A percentile compares a stretch with the other conserved stretches of the same genome.
phyloP scores from a whole-genome alignment of 2,888 invertebrate species.

The Dryobota labecula region DNA sequence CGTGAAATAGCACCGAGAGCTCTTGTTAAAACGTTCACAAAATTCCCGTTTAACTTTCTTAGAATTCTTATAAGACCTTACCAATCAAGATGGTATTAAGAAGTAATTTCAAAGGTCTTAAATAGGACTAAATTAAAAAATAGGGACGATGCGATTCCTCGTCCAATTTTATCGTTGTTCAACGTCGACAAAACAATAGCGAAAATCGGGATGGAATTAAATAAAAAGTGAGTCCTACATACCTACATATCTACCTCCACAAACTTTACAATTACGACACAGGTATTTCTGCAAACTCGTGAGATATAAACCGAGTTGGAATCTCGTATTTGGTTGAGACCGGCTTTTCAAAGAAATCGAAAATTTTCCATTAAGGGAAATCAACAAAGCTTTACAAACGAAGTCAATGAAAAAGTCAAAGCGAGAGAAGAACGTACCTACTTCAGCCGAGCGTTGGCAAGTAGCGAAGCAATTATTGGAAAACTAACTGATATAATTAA shows the following conservation, averaged over 20 bases:
- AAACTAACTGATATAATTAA: slow-evolving; percentile 80
- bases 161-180: slow-evolving; percentile 19
- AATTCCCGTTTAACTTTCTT: slow-evolving; percentile 37
- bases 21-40: slow-evolving; percentile 9
- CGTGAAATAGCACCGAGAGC: slow-evolving; percentile 11
- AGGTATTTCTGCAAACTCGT: slow-evolving; percentile 35
- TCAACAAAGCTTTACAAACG: slow-evolving; percentile 71
- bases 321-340: slow-evolving; percentile 54
- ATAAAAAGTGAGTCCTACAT: slow-evolving; percentile 1
- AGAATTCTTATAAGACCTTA: slow-evolving; percentile 58
- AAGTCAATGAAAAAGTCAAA: slow-evolving; percentile 70
- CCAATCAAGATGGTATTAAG: slow-evolving; percentile 68
- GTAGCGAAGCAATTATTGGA: slow-evolving; percentile 79
- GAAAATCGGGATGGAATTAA: slow-evolving; percentile 28
- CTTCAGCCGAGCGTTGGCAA: slow-evolving; percentile 69
- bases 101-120: slow-evolving; percentile 67
- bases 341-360: slow-evolving; percentile 65
- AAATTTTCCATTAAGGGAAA: slow-evolving; percentile 71
- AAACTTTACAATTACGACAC: slow-evolving; percentile 49
- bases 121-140: slow-evolving; percentile 49
- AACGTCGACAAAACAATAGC: slow-evolving; percentile 30
- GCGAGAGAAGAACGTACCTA: slow-evolving; percentile 48
- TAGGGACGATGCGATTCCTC: slow-evolving; percentile 16
- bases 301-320: slow-evolving; percentile 57
- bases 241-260: slow-evolving; percentile 16